Conservation (phyloP, 2,113 vertebrate species). For the Vanacampus margaritifer region DNA sequence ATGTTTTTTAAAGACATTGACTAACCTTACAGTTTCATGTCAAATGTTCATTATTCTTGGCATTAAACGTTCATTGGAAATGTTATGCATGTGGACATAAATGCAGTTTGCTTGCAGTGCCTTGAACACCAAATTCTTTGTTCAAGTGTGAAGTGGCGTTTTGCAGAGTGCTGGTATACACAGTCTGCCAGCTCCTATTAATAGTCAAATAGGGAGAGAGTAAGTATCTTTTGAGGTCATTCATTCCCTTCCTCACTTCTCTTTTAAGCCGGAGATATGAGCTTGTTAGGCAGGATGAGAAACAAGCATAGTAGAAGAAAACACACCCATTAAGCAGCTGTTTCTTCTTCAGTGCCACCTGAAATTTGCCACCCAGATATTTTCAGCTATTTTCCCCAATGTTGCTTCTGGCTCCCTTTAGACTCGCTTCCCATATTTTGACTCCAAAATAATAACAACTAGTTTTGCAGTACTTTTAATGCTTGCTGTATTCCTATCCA, state of each 20-base stretch:
- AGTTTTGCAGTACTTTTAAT: constrained; percentile 36
- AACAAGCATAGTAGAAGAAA: constrained; percentile 37
- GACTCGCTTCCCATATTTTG: constrained; percentile 21
- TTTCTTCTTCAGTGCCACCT: constrained; percentile 47
- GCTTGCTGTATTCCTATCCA: constrained; percentile 51
- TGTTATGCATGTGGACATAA: constrained; percentile 7
- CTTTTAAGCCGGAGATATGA: constrained; percentile 47
- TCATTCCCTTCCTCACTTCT: constrained; percentile 47
- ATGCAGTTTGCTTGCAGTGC: constrained; percentile 26
- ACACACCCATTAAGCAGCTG: constrained; percentile 52
- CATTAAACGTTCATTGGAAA: not conserved
- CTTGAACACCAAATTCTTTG: constrained; percentile 34
- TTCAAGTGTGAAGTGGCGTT: constrained; percentile 36
- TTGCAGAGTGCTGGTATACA: constrained; percentile 39
- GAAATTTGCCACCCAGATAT: constrained; percentile 29
- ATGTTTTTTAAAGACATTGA: not conserved
- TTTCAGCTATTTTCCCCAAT: constrained; percentile 10
- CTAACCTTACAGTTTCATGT: not conserved
- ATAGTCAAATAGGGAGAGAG: constrained; percentile 51
- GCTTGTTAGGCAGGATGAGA: constrained; percentile 57
- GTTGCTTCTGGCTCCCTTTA: constrained; percentile 18
- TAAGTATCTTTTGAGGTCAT: constrained; percentile 65
- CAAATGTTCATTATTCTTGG: not conserved
- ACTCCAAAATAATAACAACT: constrained; percentile 37
- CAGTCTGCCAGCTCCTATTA: constrained; percentile 61